A percentile compares a stretch with the other conserved stretches of the same genome.
phyloP scores from a whole-genome alignment of 2,888 invertebrate genomes.

The Euphydryas editha region DNA sequence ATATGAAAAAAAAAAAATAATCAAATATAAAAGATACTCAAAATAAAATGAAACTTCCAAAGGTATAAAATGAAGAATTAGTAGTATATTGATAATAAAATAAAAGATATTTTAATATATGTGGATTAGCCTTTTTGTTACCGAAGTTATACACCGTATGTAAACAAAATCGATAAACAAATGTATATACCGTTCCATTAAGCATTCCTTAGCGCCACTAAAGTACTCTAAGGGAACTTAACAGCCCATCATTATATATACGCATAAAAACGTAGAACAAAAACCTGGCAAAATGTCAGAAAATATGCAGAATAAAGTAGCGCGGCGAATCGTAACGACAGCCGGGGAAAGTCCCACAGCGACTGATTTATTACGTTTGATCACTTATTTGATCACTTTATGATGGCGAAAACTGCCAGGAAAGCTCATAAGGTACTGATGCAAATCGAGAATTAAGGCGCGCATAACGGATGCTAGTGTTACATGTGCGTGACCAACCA shows the following conservation, averaged over 20 bases:
- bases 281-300: constrained; percentile 69
- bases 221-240: constrained; percentile 52
- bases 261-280: constrained; percentile 66
- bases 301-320: constrained; percentile 58
- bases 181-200: constrained; percentile 16
- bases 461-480: constrained; percentile 59
- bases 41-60: neutral
- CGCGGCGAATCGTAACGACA: constrained; percentile 75
- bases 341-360: constrained; percentile 65
- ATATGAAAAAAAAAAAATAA: neutral
- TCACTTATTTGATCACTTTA: constrained; percentile 82
- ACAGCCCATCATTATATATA: constrained; percentile 64
- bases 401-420: constrained; percentile 77
- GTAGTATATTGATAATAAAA: neutral
- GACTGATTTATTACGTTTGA: constrained; percentile 74
- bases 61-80: neutral
- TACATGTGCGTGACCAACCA: constrained; percentile 57
- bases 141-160: neutral
- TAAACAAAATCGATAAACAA: constrained; percentile 18
- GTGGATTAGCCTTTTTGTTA: too few relatives aligned
- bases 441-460: constrained; percentile 72
- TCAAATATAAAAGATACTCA: too few relatives aligned
- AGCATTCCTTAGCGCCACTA: constrained; percentile 35
- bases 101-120: too few relatives aligned
- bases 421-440: constrained; percentile 74